Evolutionary conservation across 2,888 invertebrate genomes (phyloP).

Genomic region (Diaperis boleti): DNA sequence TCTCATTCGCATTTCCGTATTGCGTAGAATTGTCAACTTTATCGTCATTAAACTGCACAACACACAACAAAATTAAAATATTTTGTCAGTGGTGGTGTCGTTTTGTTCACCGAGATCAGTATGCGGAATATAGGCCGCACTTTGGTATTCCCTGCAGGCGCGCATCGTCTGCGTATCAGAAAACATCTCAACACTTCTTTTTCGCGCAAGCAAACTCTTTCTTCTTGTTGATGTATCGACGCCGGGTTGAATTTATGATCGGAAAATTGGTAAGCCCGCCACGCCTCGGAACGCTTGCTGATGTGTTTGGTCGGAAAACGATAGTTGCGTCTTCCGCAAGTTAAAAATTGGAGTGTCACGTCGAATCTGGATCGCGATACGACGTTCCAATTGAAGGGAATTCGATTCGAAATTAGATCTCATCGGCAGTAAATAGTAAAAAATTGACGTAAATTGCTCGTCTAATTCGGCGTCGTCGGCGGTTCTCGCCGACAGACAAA

Average conservation of each 20-base stretch:
- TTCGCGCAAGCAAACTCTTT: constrained; percentile 1
- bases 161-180: background rate
- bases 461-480: background rate
- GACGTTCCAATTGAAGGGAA: background rate
- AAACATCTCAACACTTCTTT: constrained; percentile 3
- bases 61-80: no score
- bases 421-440: constrained; percentile 3
- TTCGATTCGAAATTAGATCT: background rate
- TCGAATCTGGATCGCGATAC: background rate
- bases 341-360: constrained; percentile 25
- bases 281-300: constrained; percentile 10
- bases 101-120: no score
- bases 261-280: constrained; percentile 10
- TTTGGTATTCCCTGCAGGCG: background rate
- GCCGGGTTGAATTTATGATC: constrained; percentile 1
- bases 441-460: background rate
- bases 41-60: no score
- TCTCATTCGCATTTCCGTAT: no score
- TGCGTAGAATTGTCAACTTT: no score
- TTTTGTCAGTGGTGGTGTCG: no score
- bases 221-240: constrained; percentile 1
- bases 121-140: background rate
- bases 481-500: background rate
- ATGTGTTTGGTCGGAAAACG: constrained; percentile 16
- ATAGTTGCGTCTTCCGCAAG: constrained; percentile 6